Evolutionary conservation across 2,888 invertebrate species (phyloP).

Genomic region (Pristionchus arcanus): DNA sequence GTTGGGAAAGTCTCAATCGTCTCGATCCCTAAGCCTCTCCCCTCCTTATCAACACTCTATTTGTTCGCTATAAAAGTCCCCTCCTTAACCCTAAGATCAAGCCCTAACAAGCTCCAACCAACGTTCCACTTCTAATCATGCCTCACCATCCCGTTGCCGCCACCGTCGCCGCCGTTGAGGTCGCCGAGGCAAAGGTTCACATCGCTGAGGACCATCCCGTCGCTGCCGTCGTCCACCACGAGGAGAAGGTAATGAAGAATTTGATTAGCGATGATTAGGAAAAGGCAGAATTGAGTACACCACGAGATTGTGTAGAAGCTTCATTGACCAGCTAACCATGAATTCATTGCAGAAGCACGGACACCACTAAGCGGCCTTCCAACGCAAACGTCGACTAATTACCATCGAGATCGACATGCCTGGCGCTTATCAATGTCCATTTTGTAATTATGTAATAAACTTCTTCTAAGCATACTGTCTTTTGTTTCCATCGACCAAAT

Average conservation of each 20-base stretch:
- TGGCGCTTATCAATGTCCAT: neutral
- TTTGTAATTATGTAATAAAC: conserved; percentile 7
- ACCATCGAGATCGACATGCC: neutral
- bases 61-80: neutral
- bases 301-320: neutral
- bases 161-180: conserved; percentile 42
- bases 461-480: neutral
- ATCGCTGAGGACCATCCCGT: conserved; percentile 37
- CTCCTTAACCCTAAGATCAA: neutral
- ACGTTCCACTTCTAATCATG: conserved; percentile 35
- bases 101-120: neutral
- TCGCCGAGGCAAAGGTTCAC: conserved; percentile 22
- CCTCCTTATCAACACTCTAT: neutral
- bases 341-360: conserved; percentile 13
- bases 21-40: neutral
- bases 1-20: neutral
- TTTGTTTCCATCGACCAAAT: no score
- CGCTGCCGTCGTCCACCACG: conserved; percentile 42
- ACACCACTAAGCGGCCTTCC: conserved; percentile 19
- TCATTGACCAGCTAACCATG: neutral
- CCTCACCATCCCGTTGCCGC: conserved; percentile 42
- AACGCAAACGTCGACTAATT: neutral
- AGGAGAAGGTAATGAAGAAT: conserved; percentile 8
- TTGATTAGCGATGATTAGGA: conserved; percentile 4
- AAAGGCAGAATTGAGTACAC: neutral